Evolutionary conservation across 1,140 invertebrate genomes (phyloP), one percentile per base, ranked within the genome.

Genomic region (Drosophila carrolli): DNA sequence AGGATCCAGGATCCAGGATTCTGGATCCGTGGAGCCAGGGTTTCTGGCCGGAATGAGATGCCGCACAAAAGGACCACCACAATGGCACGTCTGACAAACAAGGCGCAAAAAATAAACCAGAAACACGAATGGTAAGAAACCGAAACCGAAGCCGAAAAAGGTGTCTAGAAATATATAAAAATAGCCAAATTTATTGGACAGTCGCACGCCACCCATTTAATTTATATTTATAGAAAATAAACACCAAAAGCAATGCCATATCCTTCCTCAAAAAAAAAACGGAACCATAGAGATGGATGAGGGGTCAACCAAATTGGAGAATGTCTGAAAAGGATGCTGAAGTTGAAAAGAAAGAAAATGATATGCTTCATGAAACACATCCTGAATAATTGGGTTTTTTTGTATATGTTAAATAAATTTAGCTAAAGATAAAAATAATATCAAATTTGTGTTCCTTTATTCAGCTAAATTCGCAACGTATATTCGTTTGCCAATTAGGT

Each of bases 111-210:
- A 66, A 85, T 54, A 63, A 48, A 57, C 7, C 44, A 55, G 41
- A 53, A 72, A 48, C 35, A 62, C 38, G 14, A 48, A 66, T 32
- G 29, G 11, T 43, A 59, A 19, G 37, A 53, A 62, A 48, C 57
- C 23, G 27, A 19, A 38, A 54, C 61, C 51, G 29, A 63, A 50
- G 60, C 35, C 35, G 47, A 70, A 81, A 86, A 86, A 88, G 78
- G 82, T 86, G 75, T 75, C 83, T 86, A 56, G 48, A 61, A 88
- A 78, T 65, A 78, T 62, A 77, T 48, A 79, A 82, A 91, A 91
- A 89, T 89, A 77, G 62, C 72, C 66, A 77, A 91, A 91, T 91
- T 91, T 91, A 91, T 91, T 91, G 75, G 89, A 88, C 88, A 91
- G 75, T 84, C 68, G 76, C 89, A 91, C 83, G 84, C 83, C 83